These are phyloP conservation scores for Actinernus sp. DNA, from an alignment of 92 coral and sea anemone genomes.

Conservation along the genomic window DNA sequence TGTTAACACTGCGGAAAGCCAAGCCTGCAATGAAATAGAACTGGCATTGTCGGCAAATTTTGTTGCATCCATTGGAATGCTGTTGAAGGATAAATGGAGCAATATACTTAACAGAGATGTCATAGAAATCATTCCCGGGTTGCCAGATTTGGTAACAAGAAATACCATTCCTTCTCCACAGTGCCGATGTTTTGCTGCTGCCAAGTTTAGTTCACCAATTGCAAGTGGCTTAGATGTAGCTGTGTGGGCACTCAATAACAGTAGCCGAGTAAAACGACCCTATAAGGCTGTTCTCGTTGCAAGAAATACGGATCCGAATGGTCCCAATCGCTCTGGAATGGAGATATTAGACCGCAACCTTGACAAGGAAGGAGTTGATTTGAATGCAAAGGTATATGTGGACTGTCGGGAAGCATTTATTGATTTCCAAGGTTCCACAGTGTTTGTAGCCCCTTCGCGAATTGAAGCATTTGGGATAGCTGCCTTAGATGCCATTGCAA, in stretches of 20 bases:
- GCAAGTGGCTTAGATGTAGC: slow-evolving; percentile 28
- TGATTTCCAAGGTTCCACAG: slow-evolving; percentile 45
- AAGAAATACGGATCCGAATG: slow-evolving; percentile 16
- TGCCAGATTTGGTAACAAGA: slow-evolving; percentile 41
- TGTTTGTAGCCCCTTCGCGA: slow-evolving; percentile 38
- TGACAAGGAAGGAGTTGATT: slow-evolving; percentile 8
- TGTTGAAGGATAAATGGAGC: slow-evolving; percentile 63
- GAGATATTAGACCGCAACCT: slow-evolving; percentile 12
- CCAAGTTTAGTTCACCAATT: slow-evolving; percentile 10
- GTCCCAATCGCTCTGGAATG: slow-evolving; percentile 34
- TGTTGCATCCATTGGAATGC: slow-evolving; percentile 63
- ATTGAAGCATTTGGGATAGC: slow-evolving; percentile 45
- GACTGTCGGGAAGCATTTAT: slow-evolving; percentile 7
- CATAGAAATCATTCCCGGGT: slow-evolving; percentile 62
- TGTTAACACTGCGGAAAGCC: neutral
- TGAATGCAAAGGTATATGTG: slow-evolving; percentile 3
- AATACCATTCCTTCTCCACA: slow-evolving; percentile 51
- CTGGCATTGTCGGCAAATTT: slow-evolving; percentile 58
- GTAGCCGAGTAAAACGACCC: slow-evolving; percentile 5
- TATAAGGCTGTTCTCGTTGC: slow-evolving; percentile 12
- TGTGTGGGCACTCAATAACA: slow-evolving; percentile 21
- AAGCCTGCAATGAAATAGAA: slow-evolving; percentile 34
- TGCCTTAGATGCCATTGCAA: slow-evolving; percentile 54
- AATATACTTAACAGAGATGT: slow-evolving; percentile 54
- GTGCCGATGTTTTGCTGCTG: slow-evolving; percentile 55